A percentile compares a stretch with the other conserved stretches of the same genome.
Evolutionary conservation across 2,113 vertebrate genomes (phyloP).

Genomic region (Gavia stellata): DNA sequence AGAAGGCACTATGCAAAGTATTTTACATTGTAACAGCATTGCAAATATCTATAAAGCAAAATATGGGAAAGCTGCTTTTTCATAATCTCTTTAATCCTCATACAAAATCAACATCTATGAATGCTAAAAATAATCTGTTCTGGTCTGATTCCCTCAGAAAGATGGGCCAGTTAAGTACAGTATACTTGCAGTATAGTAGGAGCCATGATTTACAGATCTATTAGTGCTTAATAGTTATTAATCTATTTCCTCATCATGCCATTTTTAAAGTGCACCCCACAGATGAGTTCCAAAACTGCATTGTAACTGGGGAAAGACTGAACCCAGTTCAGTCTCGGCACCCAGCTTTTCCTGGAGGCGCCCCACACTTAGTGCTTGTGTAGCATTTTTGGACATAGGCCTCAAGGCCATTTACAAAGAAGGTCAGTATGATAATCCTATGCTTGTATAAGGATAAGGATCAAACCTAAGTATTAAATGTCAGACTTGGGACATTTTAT

Average conservation of each 20-base stretch:
- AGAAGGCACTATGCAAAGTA: not conserved
- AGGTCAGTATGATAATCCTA: not conserved
- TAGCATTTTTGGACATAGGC: not conserved
- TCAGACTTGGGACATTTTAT: not conserved
- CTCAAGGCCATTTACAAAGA: not conserved
- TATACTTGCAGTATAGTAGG: not conserved
- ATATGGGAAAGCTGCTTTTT: constrained; percentile 21
- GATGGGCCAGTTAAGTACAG: not conserved
- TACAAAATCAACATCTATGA: constrained; percentile 20
- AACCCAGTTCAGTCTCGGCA: not conserved
- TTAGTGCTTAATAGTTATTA: not conserved
- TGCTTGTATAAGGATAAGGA: not conserved
- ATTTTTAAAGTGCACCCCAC: not conserved
- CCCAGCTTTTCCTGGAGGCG: not conserved
- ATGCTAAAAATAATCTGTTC: constrained; percentile 39
- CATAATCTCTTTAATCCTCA: constrained; percentile 43
- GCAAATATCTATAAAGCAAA: not conserved
- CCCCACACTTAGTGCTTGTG: not conserved
- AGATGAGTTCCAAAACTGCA: not conserved
- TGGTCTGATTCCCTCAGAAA: not conserved
- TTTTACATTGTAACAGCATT: not conserved
- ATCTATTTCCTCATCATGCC: not conserved
- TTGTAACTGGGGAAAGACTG: not conserved
- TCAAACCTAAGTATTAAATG: not conserved
- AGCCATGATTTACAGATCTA: not conserved